phyloP scores from a whole-genome alignment of 2,888 invertebrate genomes.

The Mesorhabditis spiculigera region DNA sequence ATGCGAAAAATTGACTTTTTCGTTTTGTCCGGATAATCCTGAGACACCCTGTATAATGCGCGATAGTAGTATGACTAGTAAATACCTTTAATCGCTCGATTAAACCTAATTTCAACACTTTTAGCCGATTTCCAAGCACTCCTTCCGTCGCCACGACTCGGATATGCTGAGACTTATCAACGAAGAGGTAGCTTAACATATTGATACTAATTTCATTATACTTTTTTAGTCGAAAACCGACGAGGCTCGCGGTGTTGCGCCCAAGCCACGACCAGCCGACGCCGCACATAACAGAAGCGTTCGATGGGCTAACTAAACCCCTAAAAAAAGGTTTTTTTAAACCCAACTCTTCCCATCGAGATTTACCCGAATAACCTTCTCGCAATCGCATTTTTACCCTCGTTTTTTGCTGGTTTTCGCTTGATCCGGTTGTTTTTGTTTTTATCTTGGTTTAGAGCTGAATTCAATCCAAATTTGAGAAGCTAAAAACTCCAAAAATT shows the following conservation, averaged over 20 bases:
- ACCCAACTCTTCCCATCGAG: too few relatives aligned
- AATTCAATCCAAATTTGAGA: too few relatives aligned
- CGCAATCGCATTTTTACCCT: too few relatives aligned
- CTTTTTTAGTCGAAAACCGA: neutral
- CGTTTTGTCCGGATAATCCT: too few relatives aligned
- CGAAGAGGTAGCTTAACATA: neutral
- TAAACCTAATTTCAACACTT: neutral
- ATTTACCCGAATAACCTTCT: too few relatives aligned
- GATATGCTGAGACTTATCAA: neutral
- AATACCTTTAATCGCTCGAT: neutral
- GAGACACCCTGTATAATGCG: too few relatives aligned
- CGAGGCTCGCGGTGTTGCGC: neutral
- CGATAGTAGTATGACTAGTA: too few relatives aligned
- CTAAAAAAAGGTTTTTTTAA: neutral
- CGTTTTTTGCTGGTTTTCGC: too few relatives aligned
- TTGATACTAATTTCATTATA: neutral
- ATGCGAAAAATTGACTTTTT: too few relatives aligned
- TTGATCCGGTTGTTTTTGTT: too few relatives aligned
- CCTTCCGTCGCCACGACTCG: neutral
- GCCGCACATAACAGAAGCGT: neutral
- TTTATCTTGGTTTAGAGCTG: too few relatives aligned
- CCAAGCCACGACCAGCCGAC: neutral
- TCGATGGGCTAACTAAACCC: neutral
- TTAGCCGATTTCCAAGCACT: neutral
- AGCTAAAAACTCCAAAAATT: too few relatives aligned